Evolutionary conservation across 2,113 vertebrate genomes (phyloP), one percentile per base, ranked within the genome.

Genomic region (Etia nguti): DNA sequence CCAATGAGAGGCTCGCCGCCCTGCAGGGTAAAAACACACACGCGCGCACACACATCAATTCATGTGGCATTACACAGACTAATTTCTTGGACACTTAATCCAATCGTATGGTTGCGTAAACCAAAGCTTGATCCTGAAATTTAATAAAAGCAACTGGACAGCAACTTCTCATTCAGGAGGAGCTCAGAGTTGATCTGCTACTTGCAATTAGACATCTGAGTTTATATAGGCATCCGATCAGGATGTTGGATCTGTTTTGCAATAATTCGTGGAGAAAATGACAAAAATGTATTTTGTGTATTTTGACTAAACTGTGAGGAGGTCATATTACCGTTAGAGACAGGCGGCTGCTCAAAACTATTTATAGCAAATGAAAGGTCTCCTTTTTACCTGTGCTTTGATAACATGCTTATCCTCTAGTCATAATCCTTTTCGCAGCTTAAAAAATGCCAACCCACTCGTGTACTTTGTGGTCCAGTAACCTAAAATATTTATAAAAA

Each of bases 1-100:
- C 98, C 89, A 99, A 99, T 31, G 98, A 99, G 95, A 97, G 98
- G 38, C 98, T 99, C 22, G 96, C 97, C 6, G 98, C 99, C 82
- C 96, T 99, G 82, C 98, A 99, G 97, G 98, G 99, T 99, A 96
- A 18, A 82, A 22, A 52, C 85, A 31, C 38, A 6, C 15, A 0
- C 2, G 1, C 2, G 15, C 8, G 54, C 55, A 10, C 8, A 80
- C 41, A 15, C 80, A 80, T 48, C 22, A 60, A 4, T 59, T 43
- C 10, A 31, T 16, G 26, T 31, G 46, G 46, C 52, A 24, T 80
- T 56, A 48, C 60, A 12, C 31, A 13, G 20, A 48, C 60, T 60
- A 5, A 65, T 80, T 22, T 18, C 22, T 8, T 16, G 13, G 9
- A n/a, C 10, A 7, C 24, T 65, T 38, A 62, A 24, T 20, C 29